phyloP scores from a whole-genome alignment of 1,140 invertebrate species.

The Atta colombica region DNA sequence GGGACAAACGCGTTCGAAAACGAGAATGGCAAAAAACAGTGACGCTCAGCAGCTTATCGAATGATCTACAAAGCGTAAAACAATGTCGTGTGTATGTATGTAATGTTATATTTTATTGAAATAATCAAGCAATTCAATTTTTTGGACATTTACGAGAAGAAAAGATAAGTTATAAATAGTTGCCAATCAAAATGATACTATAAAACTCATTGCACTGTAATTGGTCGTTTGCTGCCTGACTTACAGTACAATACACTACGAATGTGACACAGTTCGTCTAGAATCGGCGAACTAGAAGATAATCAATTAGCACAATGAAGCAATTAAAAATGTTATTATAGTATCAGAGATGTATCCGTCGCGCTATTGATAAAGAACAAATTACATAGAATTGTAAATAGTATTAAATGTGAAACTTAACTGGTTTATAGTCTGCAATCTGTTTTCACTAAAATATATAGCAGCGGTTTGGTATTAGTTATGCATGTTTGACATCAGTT shows the following conservation, averaged over 20 bases:
- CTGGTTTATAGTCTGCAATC: background rate
- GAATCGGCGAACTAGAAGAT: constrained; percentile 65
- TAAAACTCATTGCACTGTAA: constrained; percentile 16
- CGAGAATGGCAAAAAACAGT: constrained; percentile 10
- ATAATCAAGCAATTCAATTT: background rate
- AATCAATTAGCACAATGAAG: constrained; percentile 77
- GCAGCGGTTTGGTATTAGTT: background rate
- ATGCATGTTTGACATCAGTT: too few relatives aligned
- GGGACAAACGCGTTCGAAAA: constrained; percentile 1
- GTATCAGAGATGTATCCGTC: constrained; percentile 47
- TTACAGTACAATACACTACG: constrained; percentile 46
- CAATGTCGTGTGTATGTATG: background rate
- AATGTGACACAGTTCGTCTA: constrained; percentile 31
- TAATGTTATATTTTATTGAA: background rate
- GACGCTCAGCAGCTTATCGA: background rate
- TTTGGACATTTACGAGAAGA: background rate
- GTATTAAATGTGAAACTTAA: constrained; percentile 2
- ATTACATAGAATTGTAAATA: constrained; percentile 2
- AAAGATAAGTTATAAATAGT: constrained; percentile 9
- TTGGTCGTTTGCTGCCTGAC: constrained; percentile 38
- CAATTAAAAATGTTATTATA: constrained; percentile 77
- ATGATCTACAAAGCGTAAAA: background rate
- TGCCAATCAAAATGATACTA: background rate
- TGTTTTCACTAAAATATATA: background rate
- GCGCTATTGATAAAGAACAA: constrained; percentile 27